Percentiles rank a stretch among this genome's conserved stretches.
These are phyloP conservation scores for Marmota flaviventris DNA, from an alignment of 2,113 vertebrate species.

Conservation along the genomic window DNA sequence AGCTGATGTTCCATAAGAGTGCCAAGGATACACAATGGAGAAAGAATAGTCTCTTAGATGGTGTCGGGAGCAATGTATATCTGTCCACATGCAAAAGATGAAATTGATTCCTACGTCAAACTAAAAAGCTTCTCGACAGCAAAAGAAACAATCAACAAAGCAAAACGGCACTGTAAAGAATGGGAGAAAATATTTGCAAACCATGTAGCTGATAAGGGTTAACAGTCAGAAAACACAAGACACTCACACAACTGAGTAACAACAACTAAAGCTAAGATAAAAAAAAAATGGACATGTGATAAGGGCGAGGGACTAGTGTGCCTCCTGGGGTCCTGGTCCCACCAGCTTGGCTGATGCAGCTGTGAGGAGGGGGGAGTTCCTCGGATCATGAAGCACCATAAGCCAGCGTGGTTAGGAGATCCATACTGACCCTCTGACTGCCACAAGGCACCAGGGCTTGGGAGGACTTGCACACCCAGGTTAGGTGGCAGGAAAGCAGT, in stretches of 20 bases:
- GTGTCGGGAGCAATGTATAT: neutral
- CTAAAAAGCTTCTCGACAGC: neutral
- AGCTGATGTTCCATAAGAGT: neutral
- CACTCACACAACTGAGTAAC: neutral
- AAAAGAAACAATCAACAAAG: neutral
- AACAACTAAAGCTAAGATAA: neutral
- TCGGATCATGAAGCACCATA: too few species aligned
- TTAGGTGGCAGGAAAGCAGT: neutral
- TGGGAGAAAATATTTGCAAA: neutral
- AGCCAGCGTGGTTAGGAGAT: too few species aligned
- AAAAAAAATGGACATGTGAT: too few species aligned
- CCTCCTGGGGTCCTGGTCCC: neutral
- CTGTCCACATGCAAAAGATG: neutral
- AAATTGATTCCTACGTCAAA: neutral
- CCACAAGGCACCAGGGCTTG: accelerated
- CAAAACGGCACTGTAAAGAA: neutral
- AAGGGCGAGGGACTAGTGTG: too few species aligned
- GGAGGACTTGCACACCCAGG: neutral
- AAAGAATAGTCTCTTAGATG: neutral
- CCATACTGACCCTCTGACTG: neutral
- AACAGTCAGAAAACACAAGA: neutral
- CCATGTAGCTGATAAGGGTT: neutral
- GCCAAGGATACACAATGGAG: neutral
- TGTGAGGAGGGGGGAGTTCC: neutral
- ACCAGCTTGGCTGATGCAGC: neutral